Evolutionary conservation across 2,113 vertebrate species (phyloP), one percentile per base, ranked within the genome.

Genomic region (Patagioenas fasciata): DNA sequence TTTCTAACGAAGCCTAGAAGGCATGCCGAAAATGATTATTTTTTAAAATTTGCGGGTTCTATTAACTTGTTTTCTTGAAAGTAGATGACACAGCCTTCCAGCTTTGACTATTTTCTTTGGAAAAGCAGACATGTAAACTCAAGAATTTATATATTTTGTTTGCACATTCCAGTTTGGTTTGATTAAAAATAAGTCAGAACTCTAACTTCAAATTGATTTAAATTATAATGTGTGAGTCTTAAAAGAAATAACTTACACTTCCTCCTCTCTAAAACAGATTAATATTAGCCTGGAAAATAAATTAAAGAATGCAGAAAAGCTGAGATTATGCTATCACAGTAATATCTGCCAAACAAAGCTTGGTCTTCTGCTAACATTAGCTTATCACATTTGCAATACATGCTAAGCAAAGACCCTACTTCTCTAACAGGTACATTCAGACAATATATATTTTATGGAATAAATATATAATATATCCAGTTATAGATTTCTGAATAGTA

Each of bases 381-480:
- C 94, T 97, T 95, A 97, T 96, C 91, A 97, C 92, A 93, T 91
- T 88, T 92, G 80, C 90, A 98, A 97, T 80, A 80, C 82, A 97
- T 96, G 97, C 94, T 95, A 97, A 97, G 96, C 88, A 97, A 97
- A 98, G 91, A 97, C 85, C 96, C 94, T 97, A 97, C 75, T 85
- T 97, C 91, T 97, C 95, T 95, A 97, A 96, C 92, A 96, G 92
- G 84, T 97, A 97, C 93, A 97, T 86, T 98, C 96, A 97, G 92
- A 98, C 97, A 97, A 97, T 97, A 98, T 93, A 97, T 97, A 95
- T 91, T 97, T 95, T 96, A 88, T 97, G 75, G 94, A 97, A 98
- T 98, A 98, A 98, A 98, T 98, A 98, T 97, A 97, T 77, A 96
- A 95, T 97, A 97, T 96, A 98, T 92, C 96, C 94, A 97, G 93